Base-by-base conservation (phyloP, 2,113 vertebrate species). In the Alligator sinensis region DNA sequence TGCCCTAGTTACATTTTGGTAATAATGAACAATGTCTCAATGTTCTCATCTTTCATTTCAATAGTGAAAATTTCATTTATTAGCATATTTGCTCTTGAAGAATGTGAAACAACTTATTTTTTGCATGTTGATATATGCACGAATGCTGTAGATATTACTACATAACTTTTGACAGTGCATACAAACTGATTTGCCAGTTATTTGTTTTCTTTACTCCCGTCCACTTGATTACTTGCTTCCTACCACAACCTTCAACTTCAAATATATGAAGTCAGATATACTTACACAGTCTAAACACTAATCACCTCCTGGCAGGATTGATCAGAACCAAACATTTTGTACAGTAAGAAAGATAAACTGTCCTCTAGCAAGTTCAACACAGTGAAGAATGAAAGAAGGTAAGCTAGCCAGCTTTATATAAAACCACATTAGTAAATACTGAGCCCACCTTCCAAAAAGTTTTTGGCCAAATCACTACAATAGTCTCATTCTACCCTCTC, bases 401-500 rank as follows among this genome's bases (percentile, higher is more conserved):
- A 86, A 70, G 9, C 30, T 75, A 16, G 55, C 30, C 62, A 59
- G 55, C 84, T 82, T 62, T 92, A 91, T 24, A 76, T 30, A 63
- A 5, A 77, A 21, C 13, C 21, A 28, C 30, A 38, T 10, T 4
- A 84, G 19, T 4, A 80, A 72, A 24, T 38, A 34, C 5, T 72
- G 30, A 38, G 30, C 68, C 21, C 30, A 12, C 4, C 68, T 66
- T 82, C 57, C 76, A 90, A 47, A 57, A 8, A 5, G 80, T 18
- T 5, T 19, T 61, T 89, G 77, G 3, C 9, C 30, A 54, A 2
- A 3, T 9, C 55, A 64, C 19, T 77, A 55, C 61, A 84, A 1
- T 9, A 81, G 16, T 11, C 0, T 0, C 34, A 25, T 47, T 83
- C 64, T 55, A 4, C 15, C 6, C 4, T 25, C 5, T n/a, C 63